Conservation (phyloP, 2,797 vertebrate genomes). For the Gymnothorax reevesii region DNA sequence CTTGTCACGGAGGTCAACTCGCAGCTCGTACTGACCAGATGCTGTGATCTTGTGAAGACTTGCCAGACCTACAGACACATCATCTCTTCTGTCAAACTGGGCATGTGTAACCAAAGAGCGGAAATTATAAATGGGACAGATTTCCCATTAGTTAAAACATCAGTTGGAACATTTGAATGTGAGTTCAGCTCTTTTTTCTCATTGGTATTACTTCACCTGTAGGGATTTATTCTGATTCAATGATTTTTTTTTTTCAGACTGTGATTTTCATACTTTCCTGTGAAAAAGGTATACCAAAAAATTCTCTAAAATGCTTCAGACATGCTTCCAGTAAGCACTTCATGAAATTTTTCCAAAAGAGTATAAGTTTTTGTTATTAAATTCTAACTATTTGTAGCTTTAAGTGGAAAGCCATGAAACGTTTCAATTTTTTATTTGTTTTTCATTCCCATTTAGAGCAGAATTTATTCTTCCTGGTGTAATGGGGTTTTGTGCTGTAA, state of each 20-base stretch:
- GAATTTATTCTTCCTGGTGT: too few species aligned
- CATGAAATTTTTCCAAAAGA: neutral
- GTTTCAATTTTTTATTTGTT: neutral
- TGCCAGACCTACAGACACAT: slow-evolving; percentile 77
- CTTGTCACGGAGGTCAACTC: slow-evolving; percentile 88
- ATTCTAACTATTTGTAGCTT: neutral
- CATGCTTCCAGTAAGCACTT: too few species aligned
- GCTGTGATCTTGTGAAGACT: slow-evolving; percentile 92
- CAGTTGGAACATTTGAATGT: neutral
- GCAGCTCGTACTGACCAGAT: slow-evolving; percentile 87
- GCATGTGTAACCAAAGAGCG: neutral
- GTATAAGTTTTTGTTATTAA: neutral
- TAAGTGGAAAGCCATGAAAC: neutral
- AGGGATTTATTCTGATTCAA: neutral
- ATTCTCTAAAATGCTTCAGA: too few species aligned
- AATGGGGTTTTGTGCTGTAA: neutral
- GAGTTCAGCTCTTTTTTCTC: neutral
- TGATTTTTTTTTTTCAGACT: neutral
- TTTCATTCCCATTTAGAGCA: too few species aligned
- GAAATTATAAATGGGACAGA: neutral
- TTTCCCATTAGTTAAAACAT: too few species aligned
- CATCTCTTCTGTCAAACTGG: neutral
- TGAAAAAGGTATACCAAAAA: too few species aligned
- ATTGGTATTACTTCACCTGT: neutral
- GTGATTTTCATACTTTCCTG: neutral